These are phyloP conservation scores for Eciton burchellii DNA, from an alignment of 1,140 invertebrate species.

Conservation along the genomic window DNA sequence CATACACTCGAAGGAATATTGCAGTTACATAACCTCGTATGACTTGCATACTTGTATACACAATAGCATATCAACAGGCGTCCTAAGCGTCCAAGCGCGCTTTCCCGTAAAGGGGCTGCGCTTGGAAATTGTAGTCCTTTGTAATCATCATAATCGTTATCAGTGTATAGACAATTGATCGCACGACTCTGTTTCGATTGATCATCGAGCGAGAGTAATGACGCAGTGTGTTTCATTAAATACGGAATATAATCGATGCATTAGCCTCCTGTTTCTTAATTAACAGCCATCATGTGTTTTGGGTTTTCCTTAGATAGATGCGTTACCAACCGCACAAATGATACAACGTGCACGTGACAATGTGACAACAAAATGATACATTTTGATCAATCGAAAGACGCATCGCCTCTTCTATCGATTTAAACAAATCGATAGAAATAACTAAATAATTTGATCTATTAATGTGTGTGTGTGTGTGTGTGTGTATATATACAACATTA, in stretches of 20 bases:
- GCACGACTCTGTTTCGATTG: constrained; percentile 16
- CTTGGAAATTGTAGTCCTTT: constrained; percentile 42
- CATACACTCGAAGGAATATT: constrained; percentile 64
- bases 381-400: not conserved
- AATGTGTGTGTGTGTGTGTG: not conserved
- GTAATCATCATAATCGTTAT: constrained; percentile 50
- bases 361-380: constrained; percentile 15
- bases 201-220: constrained; percentile 42
- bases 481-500: constrained; percentile 25
- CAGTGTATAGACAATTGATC: constrained; percentile 39
- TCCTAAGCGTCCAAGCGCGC: constrained; percentile 86
- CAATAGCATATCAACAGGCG: constrained; percentile 62
- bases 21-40: constrained; percentile 52
- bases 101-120: constrained; percentile 18
- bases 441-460: not conserved
- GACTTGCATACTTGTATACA: constrained; percentile 57
- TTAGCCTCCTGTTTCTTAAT: constrained; percentile 9
- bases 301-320: not conserved
- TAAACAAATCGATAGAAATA: constrained; percentile 22
- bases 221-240: constrained; percentile 11
- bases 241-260: constrained; percentile 11
- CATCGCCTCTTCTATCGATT: not conserved
- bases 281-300: constrained; percentile 4
- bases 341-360: not conserved
- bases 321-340: constrained; percentile 13